Conservation (phyloP, 2,797 vertebrate species). For the Chiloscyllium punctatum region DNA sequence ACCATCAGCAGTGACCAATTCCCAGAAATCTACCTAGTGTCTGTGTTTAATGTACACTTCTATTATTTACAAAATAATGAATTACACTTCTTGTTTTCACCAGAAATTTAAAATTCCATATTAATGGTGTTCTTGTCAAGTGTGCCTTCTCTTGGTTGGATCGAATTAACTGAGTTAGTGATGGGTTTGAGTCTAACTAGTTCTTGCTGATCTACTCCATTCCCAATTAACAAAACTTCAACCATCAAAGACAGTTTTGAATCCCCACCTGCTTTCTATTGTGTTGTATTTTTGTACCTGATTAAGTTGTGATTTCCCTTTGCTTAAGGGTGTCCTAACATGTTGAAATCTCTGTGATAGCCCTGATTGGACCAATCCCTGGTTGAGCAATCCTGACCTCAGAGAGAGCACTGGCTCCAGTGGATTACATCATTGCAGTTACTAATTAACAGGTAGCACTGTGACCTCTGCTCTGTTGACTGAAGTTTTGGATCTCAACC, state of each 20-base stretch:
- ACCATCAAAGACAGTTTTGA: neutral
- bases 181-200: neutral
- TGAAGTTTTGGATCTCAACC: neutral
- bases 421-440: neutral
- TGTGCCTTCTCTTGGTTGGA: neutral
- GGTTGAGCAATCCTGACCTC: neutral
- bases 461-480: too few relatives aligned
- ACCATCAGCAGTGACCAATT: neutral
- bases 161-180: neutral
- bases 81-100: neutral
- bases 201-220: neutral
- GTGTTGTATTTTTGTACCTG: neutral
- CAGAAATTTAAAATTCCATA: neutral
- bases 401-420: neutral
- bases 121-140: neutral
- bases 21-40: neutral
- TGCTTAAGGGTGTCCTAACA: neutral
- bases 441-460: neutral
- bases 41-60: neutral
- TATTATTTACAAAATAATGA: neutral
- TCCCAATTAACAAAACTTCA: neutral
- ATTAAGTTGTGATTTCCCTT: too few relatives aligned
- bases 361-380: neutral
- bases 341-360: neutral
- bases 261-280: neutral